Conservation (phyloP, 2,797 vertebrate species). For the Centroberyx gerrardi region DNA sequence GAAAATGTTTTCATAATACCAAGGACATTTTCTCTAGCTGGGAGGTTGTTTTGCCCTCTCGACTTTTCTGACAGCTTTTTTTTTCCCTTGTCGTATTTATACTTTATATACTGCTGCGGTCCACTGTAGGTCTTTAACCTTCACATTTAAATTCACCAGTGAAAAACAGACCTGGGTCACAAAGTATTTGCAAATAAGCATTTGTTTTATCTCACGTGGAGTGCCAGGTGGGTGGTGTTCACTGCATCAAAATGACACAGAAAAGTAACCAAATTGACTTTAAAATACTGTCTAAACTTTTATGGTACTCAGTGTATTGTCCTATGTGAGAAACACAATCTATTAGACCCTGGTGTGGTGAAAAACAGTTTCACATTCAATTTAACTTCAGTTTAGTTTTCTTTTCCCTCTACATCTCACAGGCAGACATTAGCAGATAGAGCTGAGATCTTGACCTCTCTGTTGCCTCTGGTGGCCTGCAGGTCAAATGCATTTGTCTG, state of each 20-base stretch:
- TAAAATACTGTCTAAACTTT: background rate
- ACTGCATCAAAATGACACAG: background rate
- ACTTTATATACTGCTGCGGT: constrained; percentile 20
- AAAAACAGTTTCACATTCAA: background rate
- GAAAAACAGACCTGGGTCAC: constrained; percentile 6
- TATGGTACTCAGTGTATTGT: too few relatives aligned
- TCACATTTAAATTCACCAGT: constrained; percentile 17
- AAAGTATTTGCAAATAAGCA: background rate
- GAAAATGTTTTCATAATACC: constrained; percentile 35
- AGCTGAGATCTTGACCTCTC: constrained; percentile 12
- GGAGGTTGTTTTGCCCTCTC: constrained; percentile 35
- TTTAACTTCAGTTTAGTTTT: background rate
- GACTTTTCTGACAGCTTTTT: background rate
- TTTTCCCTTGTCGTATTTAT: background rate
- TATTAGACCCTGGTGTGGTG: too few relatives aligned
- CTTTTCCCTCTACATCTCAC: background rate
- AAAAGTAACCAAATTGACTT: constrained; percentile 12
- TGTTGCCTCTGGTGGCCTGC: constrained; percentile 13
- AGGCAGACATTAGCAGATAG: background rate
- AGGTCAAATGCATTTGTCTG: constrained; percentile 45
- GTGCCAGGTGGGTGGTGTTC: background rate
- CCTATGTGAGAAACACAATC: too few relatives aligned
- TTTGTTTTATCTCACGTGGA: background rate
- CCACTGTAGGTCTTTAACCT: constrained; percentile 14
- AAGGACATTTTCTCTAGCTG: constrained; percentile 14